These are phyloP conservation scores for Cephalotes varians DNA, from an alignment of 2,888 invertebrate species.

Conservation along the genomic window DNA sequence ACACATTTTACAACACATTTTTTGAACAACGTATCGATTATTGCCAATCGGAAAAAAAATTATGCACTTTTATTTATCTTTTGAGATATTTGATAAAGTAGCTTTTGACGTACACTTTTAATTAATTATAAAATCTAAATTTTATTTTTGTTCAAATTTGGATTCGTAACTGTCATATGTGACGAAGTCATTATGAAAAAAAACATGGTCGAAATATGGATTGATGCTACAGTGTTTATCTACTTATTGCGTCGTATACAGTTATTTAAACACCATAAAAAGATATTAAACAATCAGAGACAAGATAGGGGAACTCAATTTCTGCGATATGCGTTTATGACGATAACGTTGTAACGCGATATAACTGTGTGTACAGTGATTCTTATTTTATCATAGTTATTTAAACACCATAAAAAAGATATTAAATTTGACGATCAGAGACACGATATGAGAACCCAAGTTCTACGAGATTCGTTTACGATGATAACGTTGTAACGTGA, in stretches of 20 bases:
- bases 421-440: conserved; percentile 3
- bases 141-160: too few relatives aligned
- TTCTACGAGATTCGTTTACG: background rate
- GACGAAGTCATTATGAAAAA: background rate
- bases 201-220: background rate
- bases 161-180: background rate
- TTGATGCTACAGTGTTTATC: too few relatives aligned
- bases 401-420: background rate
- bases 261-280: background rate
- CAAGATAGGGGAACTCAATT: background rate
- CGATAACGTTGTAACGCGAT: background rate
- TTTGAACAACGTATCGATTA: background rate
- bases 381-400: background rate
- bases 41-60: background rate
- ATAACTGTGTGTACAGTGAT: background rate
- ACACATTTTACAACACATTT: background rate
- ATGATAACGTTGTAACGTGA: background rate
- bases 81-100: background rate
- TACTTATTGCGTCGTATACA: too few relatives aligned
- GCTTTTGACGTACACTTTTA: background rate
- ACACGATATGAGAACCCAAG: background rate
- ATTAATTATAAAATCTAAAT: background rate
- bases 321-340: background rate
- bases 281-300: background rate
- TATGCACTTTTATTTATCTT: background rate